These are phyloP conservation scores for Coenobita brevimanus DNA, from an alignment of 1,140 invertebrate species.

Conservation along the genomic window DNA sequence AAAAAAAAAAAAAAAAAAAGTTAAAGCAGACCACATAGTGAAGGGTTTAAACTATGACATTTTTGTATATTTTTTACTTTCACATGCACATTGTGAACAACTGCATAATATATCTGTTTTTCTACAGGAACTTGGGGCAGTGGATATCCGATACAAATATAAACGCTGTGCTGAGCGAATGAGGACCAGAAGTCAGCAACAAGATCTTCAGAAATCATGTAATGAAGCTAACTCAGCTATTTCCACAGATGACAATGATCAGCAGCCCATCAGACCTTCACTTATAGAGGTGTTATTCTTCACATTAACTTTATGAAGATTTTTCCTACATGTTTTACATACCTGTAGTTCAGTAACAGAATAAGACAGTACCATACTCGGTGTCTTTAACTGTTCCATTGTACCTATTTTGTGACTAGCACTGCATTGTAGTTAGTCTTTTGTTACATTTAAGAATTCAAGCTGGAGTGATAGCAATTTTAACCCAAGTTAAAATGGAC, in stretches of 20 bases:
- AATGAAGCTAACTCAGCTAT: background rate
- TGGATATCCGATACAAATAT: constrained; percentile 40
- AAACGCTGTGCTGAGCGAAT: background rate
- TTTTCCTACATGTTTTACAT: background rate
- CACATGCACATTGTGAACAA: no score
- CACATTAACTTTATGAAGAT: background rate
- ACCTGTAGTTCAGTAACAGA: background rate
- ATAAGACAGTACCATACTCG: background rate
- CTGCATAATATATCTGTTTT: no score
- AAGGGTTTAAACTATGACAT: no score
- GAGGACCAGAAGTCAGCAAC: background rate
- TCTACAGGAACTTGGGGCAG: constrained; percentile 35
- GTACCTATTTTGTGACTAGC: no score
- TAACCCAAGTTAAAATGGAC: no score
- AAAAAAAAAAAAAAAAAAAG: no score
- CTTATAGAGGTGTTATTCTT: constrained; percentile 21
- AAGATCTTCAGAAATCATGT: background rate
- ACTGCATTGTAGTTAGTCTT: no score
- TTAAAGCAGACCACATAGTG: no score
- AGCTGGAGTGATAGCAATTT: no score
- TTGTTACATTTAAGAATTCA: no score
- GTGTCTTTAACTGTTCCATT: no score
- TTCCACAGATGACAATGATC: background rate
- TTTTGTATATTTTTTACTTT: no score
- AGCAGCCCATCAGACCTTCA: constrained; percentile 29